A percentile compares a stretch with the other conserved stretches of the same genome.
phyloP scores from a whole-genome alignment of 1,140 invertebrate species.

The Drosophila punjabiensis region DNA sequence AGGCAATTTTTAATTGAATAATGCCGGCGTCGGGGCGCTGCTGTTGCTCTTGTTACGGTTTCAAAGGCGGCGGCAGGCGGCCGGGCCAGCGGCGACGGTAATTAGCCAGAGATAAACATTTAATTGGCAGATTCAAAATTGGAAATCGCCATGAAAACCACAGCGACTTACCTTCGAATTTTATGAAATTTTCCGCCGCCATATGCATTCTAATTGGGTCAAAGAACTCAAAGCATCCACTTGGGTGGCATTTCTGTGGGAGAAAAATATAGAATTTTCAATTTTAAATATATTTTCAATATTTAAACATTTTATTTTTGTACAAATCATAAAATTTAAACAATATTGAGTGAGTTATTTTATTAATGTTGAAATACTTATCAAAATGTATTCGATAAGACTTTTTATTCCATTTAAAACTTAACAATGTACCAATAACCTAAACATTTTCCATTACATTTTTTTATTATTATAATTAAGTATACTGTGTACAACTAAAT shows the following conservation, averaged over 20 bases:
- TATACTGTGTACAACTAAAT: too few species aligned
- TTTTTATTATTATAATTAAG: too few species aligned
- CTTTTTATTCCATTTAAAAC: too few species aligned
- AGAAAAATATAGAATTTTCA: neutral
- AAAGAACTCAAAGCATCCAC: conserved; percentile 30
- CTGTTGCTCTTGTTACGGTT: conserved; percentile 41
- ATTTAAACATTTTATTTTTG: neutral
- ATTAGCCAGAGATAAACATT: conserved; percentile 80
- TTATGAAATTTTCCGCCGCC: conserved; percentile 20
- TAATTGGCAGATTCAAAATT: conserved; percentile 79
- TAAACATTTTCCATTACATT: too few species aligned
- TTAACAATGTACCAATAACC: too few species aligned
- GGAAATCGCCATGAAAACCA: conserved; percentile 56
- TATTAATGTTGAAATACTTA: too few species aligned
- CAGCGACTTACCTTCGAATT: conserved; percentile 1
- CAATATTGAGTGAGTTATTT: too few species aligned
- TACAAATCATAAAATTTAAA: too few species aligned
- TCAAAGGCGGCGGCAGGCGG: conserved; percentile 28
- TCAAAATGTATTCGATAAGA: too few species aligned
- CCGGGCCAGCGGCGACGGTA: conserved; percentile 40
- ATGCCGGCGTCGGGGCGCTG: conserved; percentile 64
- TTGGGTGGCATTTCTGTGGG: conserved; percentile 22
- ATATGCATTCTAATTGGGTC: conserved; percentile 70
- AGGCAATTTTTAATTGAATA: conserved; percentile 84
- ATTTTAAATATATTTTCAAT: neutral